A percentile compares a stretch with the other conserved stretches of the same genome.
These are phyloP conservation scores for Synodontis membranacea DNA, from an alignment of 2,113 vertebrate species.

Conservation along the genomic window DNA sequence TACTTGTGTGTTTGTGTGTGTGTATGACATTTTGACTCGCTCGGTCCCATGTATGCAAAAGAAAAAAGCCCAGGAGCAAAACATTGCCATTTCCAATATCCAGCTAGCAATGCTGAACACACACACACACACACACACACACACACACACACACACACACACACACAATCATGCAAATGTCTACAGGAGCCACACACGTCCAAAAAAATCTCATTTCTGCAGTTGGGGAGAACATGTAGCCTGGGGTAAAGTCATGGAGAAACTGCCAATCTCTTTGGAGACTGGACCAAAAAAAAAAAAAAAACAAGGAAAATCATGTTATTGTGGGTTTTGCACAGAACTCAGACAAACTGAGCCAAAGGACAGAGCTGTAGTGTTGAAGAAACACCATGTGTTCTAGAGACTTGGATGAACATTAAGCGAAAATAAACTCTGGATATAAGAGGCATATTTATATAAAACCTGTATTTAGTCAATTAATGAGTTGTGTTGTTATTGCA, in stretches of 20 bases:
- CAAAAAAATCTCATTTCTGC: slow-evolving; percentile 44
- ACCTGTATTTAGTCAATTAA: too few species aligned
- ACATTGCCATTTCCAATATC: slow-evolving; percentile 2
- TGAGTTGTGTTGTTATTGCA: not conserved
- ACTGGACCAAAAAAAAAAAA: slow-evolving; percentile 21
- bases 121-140: slow-evolving; percentile 19
- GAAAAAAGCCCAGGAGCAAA: slow-evolving; percentile 29
- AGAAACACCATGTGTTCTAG: not conserved
- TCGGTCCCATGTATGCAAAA: slow-evolving; percentile 3
- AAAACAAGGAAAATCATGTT: not conserved
- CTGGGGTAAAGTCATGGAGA: slow-evolving; percentile 52
- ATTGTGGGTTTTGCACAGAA: not conserved
- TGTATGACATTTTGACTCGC: not conserved
- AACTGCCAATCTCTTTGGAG: slow-evolving; percentile 17
- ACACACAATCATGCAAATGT: not conserved
- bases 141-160: slow-evolving; percentile 21
- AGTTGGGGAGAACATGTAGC: slow-evolving; percentile 44
- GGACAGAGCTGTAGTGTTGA: not conserved
- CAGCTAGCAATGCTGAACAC: slow-evolving; percentile 42
- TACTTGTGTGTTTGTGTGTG: not conserved
- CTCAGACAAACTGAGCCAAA: not conserved
- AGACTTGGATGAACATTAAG: not conserved
- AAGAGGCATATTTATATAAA: not conserved
- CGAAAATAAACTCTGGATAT: not conserved
- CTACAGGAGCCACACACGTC: not conserved